Evolutionary conservation across 1,140 invertebrate genomes (phyloP), one percentile per base, ranked within the genome.

Genomic region (Galleria mellonella): DNA sequence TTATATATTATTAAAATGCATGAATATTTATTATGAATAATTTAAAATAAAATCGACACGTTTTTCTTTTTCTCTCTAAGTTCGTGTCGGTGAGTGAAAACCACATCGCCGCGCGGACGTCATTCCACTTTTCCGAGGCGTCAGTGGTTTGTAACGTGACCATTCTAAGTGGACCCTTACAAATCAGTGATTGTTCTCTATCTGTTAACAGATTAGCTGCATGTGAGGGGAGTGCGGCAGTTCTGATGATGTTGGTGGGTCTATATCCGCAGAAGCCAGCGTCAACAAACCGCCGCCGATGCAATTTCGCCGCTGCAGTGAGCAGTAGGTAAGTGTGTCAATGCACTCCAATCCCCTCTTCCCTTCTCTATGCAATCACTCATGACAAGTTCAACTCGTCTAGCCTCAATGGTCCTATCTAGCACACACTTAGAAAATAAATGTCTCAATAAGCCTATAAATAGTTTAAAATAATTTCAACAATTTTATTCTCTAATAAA

Each of bases 41-140:
- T n/a, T n/a, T n/a, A 23, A 23, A 49, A 48, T 58, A 53, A 55
- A 65, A 60, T 65, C 55, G 47, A 58, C 52, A 59, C 38, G 61
- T 64, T 60, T 69, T 69, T 62, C 53, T 54, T 64, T 66, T 72
- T 73, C 69, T 74, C 63, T 73, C 52, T 63, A 55, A 58, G 52
- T 71, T 68, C 65, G 67, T 77, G 71, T 76, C 57, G 62, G 65
- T 76, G 58, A 79, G 79, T 84, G 79, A 82, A 84, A 84, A 78
- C 64, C 62, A 61, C 67, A 66, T 72, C 63, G 71, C 50, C 52
- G 61, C 58, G 62, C 64, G 75, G 67, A 84, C 77, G 71, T 83
- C 79, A 83, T 79, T 82, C 79, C 73, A 82, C 79, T 83, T 83
- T 83, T 79, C 79, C 72, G 63, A 77, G 65, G 64, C 67, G 65